Percentiles rank a stretch among this genome's conserved stretches.
Conservation (phyloP, 2,113 vertebrate species). For the Hippocampus comes region DNA sequence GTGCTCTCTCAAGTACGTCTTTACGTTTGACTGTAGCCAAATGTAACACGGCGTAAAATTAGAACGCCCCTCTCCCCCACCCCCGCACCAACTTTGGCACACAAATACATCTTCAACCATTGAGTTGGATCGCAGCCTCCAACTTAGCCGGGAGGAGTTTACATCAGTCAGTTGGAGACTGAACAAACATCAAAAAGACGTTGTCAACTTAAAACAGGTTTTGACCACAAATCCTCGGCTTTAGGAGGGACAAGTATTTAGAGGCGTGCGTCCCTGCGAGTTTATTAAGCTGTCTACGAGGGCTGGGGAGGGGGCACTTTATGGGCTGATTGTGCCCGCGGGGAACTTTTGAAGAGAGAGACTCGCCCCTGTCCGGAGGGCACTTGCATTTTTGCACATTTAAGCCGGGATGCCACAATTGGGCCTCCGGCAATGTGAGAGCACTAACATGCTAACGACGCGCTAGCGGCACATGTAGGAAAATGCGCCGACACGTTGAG, state of each 20-base stretch:
- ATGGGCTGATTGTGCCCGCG: slow-evolving; percentile 56
- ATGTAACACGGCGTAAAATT: too few species aligned
- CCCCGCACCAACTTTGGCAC: too few species aligned
- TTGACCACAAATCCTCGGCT: neutral
- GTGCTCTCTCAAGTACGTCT: too few species aligned
- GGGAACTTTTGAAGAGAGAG: slow-evolving; percentile 52
- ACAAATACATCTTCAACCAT: too few species aligned
- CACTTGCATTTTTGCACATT: slow-evolving; percentile 6
- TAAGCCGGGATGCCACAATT: slow-evolving; percentile 41
- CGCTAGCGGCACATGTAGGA: slow-evolving; percentile 16
- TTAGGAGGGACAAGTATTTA: slow-evolving; percentile 19
- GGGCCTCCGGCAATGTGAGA: neutral
- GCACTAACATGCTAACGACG: slow-evolving; percentile 27
- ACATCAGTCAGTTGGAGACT: too few species aligned
- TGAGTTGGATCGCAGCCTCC: too few species aligned
- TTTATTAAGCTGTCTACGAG: slow-evolving; percentile 40
- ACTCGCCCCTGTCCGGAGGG: neutral
- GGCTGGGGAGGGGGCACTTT: slow-evolving; percentile 27
- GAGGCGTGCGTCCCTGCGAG: neutral
- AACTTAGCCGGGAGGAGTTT: too few species aligned
- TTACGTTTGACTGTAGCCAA: too few species aligned
- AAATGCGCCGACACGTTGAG: neutral
- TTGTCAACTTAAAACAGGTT: too few species aligned
- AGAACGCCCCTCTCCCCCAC: too few species aligned
- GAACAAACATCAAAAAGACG: too few species aligned